Percentiles rank a stretch among this genome's conserved stretches.
Conservation (phyloP, 2,797 vertebrate genomes). For the Scolopax rusticola region DNA sequence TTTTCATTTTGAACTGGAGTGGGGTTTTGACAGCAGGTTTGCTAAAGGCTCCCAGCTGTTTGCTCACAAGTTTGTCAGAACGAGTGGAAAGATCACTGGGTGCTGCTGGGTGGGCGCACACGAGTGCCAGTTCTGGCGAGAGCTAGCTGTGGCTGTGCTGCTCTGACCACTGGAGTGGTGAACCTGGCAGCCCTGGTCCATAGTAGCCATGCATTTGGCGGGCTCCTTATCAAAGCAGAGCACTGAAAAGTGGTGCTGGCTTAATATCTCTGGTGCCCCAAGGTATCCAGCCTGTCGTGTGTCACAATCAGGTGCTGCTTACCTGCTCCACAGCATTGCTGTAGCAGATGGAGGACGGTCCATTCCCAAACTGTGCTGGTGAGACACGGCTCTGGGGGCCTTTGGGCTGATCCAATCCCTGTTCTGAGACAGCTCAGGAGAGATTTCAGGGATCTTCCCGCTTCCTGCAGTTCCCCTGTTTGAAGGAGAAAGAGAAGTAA, state of each 20-base stretch:
- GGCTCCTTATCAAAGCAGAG: background rate
- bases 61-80: background rate
- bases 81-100: background rate
- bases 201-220: background rate
- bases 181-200: background rate
- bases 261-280: background rate
- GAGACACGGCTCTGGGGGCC: background rate
- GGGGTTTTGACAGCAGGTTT: background rate
- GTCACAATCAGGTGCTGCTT: background rate
- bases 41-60: background rate
- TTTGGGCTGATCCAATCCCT: background rate
- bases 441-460: background rate
- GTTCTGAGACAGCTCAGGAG: background rate
- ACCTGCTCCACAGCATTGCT: background rate
- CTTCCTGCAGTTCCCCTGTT: background rate
- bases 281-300: background rate
- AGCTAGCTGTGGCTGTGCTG: background rate
- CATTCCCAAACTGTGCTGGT: background rate
- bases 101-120: background rate
- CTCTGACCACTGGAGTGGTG: background rate
- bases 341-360: background rate
- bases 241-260: background rate
- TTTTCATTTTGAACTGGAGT: background rate
- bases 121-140: background rate
- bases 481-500: conserved; percentile 42